phyloP scores from a whole-genome alignment of 1,140 invertebrate genomes.

The Littorina saxatilis region DNA sequence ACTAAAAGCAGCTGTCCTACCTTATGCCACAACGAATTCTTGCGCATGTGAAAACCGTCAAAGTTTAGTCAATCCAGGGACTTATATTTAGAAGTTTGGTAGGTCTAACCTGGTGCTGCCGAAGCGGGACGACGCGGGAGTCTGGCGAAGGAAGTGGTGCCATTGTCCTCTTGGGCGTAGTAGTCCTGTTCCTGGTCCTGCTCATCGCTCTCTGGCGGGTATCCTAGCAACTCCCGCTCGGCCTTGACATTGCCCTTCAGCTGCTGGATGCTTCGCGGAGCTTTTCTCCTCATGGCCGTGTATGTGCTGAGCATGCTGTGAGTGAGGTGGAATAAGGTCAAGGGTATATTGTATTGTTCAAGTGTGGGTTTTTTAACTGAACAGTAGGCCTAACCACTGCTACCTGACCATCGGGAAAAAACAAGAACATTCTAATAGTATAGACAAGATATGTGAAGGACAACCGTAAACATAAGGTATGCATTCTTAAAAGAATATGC shows the following conservation, averaged over 20 bases:
- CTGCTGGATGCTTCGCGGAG: constrained; percentile 61
- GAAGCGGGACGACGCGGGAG: constrained; percentile 18
- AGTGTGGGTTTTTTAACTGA: background rate
- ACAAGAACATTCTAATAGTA: too few relatives aligned
- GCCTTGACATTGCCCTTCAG: constrained; percentile 57
- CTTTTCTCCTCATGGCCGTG: constrained; percentile 38
- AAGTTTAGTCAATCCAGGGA: too few relatives aligned
- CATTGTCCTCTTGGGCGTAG: constrained; percentile 6
- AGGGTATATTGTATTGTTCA: background rate
- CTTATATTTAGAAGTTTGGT: too few relatives aligned
- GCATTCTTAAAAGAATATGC: too few relatives aligned
- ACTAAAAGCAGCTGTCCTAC: too few relatives aligned
- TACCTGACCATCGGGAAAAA: background rate
- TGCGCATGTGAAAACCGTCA: too few relatives aligned
- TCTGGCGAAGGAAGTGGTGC: constrained; percentile 34
- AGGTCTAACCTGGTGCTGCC: constrained; percentile 12
- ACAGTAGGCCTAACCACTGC: background rate
- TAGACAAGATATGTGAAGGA: too few relatives aligned
- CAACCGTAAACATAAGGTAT: too few relatives aligned
- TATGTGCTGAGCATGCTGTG: background rate
- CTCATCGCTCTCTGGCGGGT: background rate
- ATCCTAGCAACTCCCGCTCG: constrained; percentile 56
- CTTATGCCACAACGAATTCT: too few relatives aligned
- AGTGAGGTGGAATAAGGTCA: background rate
- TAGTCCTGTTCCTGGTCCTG: background rate